Evolutionary conservation across 2,797 vertebrate genomes (phyloP).

Genomic region (Pseudotriccus pelzelni): DNA sequence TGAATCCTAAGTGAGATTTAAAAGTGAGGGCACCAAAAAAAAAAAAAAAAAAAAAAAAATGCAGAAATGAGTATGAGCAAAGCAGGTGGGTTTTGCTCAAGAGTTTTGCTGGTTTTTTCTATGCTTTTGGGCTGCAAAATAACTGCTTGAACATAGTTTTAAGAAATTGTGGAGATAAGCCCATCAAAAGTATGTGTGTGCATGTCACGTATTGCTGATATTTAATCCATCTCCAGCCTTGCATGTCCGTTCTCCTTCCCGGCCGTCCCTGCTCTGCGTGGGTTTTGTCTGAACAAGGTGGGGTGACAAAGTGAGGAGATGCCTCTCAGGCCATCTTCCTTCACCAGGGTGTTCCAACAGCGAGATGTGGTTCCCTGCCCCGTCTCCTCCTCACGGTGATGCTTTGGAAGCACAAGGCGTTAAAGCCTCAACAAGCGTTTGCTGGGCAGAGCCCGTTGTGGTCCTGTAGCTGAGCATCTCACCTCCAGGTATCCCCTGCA

Average conservation of each 20-base stretch:
- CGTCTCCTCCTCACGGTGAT: fast-evolving
- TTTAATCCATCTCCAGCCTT: neutral
- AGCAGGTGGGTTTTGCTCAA: conserved; percentile 40
- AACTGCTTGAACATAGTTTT: neutral
- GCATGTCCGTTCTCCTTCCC: neutral
- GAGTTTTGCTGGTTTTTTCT: neutral
- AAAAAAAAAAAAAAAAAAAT: neutral
- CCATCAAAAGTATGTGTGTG: neutral
- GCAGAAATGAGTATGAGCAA: conserved; percentile 27
- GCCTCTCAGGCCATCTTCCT: neutral
- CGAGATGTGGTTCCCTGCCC: neutral
- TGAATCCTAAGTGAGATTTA: neutral
- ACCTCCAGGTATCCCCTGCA: neutral
- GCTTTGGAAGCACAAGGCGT: neutral
- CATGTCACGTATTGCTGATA: neutral
- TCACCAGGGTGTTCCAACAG: neutral
- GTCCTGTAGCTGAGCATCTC: neutral
- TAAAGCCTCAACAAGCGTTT: neutral
- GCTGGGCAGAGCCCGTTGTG: neutral
- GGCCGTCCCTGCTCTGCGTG: fast-evolving
- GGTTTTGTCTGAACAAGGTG: neutral
- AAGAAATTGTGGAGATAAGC: neutral
- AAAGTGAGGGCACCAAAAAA: neutral
- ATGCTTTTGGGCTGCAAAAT: neutral
- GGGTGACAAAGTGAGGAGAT: neutral